Evolutionary conservation across 2,797 vertebrate species (phyloP).

Genomic region (Zalophus californianus): DNA sequence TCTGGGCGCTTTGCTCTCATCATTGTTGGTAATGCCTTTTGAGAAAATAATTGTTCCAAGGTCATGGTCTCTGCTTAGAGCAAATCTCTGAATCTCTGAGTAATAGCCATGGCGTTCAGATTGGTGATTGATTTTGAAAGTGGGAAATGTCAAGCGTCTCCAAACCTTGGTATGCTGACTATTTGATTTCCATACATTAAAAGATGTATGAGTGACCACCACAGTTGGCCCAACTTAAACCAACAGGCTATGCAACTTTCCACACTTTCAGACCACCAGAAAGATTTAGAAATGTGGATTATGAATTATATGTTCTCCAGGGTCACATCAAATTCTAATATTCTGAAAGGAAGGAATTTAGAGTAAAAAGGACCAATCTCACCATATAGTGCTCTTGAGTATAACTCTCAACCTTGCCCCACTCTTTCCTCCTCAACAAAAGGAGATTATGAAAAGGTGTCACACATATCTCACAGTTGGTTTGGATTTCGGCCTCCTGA

Average conservation of each 20-base stretch:
- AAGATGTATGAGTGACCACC: slow-evolving; percentile 34
- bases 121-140: slow-evolving; percentile 70
- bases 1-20: slow-evolving; percentile 49
- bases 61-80: slow-evolving; percentile 65
- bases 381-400: neutral
- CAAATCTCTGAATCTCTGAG: slow-evolving; percentile 72
- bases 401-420: neutral
- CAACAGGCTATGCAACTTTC: neutral
- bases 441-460: neutral
- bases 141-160: slow-evolving; percentile 68
- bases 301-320: neutral
- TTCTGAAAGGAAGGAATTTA: neutral
- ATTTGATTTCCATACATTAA: slow-evolving; percentile 66
- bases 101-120: slow-evolving; percentile 37
- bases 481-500: neutral
- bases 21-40: slow-evolving; percentile 65
- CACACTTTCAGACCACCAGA: neutral
- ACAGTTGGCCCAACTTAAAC: slow-evolving; percentile 5
- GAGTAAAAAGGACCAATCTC: neutral
- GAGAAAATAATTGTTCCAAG: slow-evolving; percentile 76
- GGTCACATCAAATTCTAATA: slow-evolving; percentile 1
- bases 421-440: slow-evolving; percentile 1
- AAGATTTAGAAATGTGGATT: slow-evolving; percentile 17
- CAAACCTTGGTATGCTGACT: slow-evolving; percentile 44
- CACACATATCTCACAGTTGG: neutral